Evolutionary conservation across 2,113 vertebrate genomes (phyloP).

Genomic region (Buteo buteo): DNA sequence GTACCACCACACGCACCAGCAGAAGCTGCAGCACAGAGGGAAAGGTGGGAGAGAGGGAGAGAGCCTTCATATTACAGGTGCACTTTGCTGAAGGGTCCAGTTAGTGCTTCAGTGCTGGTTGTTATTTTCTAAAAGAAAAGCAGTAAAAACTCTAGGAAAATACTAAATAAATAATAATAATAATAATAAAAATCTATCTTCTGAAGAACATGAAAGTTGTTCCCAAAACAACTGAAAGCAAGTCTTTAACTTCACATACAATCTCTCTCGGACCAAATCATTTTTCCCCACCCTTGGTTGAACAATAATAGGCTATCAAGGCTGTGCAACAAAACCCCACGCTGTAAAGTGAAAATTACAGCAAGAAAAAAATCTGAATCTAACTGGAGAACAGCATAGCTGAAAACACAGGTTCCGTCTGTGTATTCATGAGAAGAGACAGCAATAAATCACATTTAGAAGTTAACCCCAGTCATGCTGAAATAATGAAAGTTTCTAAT

Average conservation of each 20-base stretch:
- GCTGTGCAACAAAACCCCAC: background rate
- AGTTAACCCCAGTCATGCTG: background rate
- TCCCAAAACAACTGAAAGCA: background rate
- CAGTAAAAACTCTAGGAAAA: background rate
- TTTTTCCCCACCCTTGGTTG: background rate
- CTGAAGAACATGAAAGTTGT: background rate
- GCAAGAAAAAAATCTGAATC: background rate
- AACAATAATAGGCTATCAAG: background rate
- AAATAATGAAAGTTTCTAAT: background rate
- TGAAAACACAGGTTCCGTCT: background rate
- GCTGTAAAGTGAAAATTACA: background rate
- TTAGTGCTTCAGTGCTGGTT: background rate
- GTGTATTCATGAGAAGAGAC: background rate
- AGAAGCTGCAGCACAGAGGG: accelerated
- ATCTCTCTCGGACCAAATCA: background rate
- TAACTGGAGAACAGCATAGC: background rate
- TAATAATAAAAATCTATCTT: background rate
- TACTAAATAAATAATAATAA: background rate
- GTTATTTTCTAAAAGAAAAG: background rate
- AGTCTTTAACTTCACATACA: background rate
- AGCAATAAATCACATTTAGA: background rate
- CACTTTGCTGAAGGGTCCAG: background rate
- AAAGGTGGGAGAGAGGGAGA: background rate
- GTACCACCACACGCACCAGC: background rate
- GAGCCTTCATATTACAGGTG: background rate